Conservation (phyloP, 2,113 vertebrate species). For the Sakesphorus luctuosus region DNA sequence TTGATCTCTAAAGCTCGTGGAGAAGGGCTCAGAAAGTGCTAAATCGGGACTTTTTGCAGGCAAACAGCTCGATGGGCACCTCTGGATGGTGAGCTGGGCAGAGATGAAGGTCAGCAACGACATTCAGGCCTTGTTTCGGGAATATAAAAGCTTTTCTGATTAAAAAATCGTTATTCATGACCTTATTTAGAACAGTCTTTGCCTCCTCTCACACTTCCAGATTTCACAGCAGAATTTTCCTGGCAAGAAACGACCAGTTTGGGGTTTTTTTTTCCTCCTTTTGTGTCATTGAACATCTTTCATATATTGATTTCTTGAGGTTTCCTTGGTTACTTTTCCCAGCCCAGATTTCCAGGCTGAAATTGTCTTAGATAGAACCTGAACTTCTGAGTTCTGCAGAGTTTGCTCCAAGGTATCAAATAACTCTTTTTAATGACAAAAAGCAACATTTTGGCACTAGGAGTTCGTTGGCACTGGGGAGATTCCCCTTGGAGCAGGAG, state of each 20-base stretch:
- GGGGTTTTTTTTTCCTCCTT: fast-evolving
- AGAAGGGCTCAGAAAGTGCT: neutral
- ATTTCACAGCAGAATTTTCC: neutral
- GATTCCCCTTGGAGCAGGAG: neutral
- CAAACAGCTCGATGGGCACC: neutral
- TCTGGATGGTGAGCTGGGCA: neutral
- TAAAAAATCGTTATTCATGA: neutral
- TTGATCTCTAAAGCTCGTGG: neutral
- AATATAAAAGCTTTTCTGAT: neutral
- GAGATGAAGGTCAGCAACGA: neutral
- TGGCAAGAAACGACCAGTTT: neutral
- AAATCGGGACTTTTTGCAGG: neutral
- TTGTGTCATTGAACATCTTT: neutral
- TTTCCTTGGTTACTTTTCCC: neutral
- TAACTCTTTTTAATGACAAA: neutral
- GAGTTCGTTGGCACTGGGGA: neutral
- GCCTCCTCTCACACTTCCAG: neutral
- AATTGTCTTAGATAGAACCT: neutral
- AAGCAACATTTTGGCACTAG: neutral
- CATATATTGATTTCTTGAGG: neutral
- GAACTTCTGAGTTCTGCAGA: neutral
- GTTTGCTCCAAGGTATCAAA: neutral
- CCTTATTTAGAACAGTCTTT: neutral
- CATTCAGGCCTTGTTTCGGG: neutral
- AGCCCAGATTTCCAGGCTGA: neutral